Conservation (phyloP, 1,140 invertebrate species). For the Drosophila grimshawi region DNA sequence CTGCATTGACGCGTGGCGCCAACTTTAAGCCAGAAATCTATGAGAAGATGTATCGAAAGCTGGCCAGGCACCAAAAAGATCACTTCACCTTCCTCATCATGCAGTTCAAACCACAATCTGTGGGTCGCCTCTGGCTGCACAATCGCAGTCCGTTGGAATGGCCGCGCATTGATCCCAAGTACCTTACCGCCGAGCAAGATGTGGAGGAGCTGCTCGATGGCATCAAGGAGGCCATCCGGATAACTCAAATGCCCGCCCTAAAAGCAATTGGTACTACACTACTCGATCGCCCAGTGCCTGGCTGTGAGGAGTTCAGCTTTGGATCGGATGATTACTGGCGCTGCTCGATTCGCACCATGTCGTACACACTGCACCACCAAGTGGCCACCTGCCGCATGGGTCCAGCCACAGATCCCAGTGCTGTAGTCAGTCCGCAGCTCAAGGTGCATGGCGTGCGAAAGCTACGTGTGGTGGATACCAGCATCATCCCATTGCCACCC, state of each 20-base stretch:
- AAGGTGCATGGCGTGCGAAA: constrained; percentile 89
- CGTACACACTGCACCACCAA: constrained; percentile 90
- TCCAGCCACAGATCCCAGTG: constrained; percentile 86
- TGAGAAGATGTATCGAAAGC: constrained; percentile 86
- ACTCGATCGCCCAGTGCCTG: constrained; percentile 86
- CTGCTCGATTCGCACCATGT: constrained; percentile 88
- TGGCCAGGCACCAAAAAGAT: constrained; percentile 85
- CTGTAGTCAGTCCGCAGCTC: constrained; percentile 91
- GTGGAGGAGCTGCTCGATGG: constrained; percentile 88
- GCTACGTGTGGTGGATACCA: constrained; percentile 91
- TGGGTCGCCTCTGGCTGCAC: constrained; percentile 88
- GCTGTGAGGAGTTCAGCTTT: constrained; percentile 87
- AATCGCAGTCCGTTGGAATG: constrained; percentile 90
- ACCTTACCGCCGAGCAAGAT: constrained; percentile 88
- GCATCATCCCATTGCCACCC: constrained; percentile 90
- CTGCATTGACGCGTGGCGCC: constrained; percentile 86
- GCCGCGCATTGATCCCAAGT: constrained; percentile 91
- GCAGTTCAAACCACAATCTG: constrained; percentile 90
- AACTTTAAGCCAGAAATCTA: constrained; percentile 87
- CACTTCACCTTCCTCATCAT: constrained; percentile 89
- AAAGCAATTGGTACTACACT: constrained; percentile 86
- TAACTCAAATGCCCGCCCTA: constrained; percentile 87
- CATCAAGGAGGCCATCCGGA: constrained; percentile 87
- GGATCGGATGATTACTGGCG: constrained; percentile 90
- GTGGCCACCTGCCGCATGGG: constrained; percentile 92